Base-by-base conservation (phyloP, 2,797 vertebrate species). In the Alectoris magna region DNA sequence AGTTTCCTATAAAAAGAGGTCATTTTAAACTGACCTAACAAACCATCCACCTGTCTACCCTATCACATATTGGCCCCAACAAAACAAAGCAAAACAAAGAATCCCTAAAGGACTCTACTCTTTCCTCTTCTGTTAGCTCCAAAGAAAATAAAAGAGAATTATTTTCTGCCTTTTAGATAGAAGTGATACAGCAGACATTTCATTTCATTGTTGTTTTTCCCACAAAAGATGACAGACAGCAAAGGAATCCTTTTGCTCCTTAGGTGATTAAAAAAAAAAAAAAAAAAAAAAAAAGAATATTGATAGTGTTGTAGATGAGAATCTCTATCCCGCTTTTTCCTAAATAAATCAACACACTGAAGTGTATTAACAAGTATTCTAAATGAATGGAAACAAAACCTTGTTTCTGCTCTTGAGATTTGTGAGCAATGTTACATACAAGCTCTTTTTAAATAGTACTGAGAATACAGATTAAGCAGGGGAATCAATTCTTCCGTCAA, bases 1-100 rank as follows among this genome's bases (percentile, higher is more conserved):
- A 78, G 31, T 8, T 73, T 41, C 2, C 4, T 56, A 66, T 41
- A 71, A 93, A 83, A 77, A 87, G 56, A 84, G 70, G 60, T 88
- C 63, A 89, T 14, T n/a, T 26, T n/a, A 83, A 87, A 68, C 34
- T 93, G 91, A 91, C 77, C 78, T 93, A 85, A 90, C 49, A 93
- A 91, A 85, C 38, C 29, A 51, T 73, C 16, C 60, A 85, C 82
- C 75, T 92, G 56, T 93, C 70, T 87, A 44, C 66, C 17, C 46
- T n/a, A 24, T 75, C 55, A 76, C 14, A 82, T 84, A 84, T 29
- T 79, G n/a, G 14, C 12, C 84, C 74, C 69, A 88, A 63, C 36
- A 75, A 78, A 66, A 90, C 8, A 91, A 21, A 64, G 68, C 24
- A 73, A 51, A 41, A 89, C 27, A 46, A 78, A 69, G 67, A 77